These are phyloP conservation scores for Drosophila maculinotata DNA, from an alignment of 2,888 invertebrate species.

Conservation along the genomic window DNA sequence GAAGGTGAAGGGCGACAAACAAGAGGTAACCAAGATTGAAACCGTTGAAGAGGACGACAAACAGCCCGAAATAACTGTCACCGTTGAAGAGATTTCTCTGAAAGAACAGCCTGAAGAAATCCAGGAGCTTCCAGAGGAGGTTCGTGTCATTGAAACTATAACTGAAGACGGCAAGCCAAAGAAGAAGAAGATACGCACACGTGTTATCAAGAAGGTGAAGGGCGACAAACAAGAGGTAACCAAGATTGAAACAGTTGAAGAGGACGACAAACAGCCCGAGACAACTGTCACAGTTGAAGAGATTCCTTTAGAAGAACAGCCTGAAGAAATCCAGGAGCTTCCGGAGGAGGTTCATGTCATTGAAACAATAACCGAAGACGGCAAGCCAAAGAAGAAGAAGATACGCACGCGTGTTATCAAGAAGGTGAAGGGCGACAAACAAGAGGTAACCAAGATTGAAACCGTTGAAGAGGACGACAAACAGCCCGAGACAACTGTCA, in stretches of 20 bases:
- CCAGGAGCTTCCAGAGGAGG: constrained; percentile 43
- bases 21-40: constrained; percentile 41
- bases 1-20: constrained; percentile 41
- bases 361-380: constrained; percentile 4
- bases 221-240: constrained; percentile 60
- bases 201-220: constrained; percentile 60
- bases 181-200: constrained; percentile 58
- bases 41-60: constrained; percentile 42
- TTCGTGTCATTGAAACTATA: constrained; percentile 48
- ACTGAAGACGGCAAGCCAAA: constrained; percentile 55
- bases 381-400: no score
- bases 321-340: constrained; percentile 40
- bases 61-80: constrained; percentile 32
- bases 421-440: constrained; percentile 18
- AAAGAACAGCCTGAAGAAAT: constrained; percentile 25
- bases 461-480: constrained; percentile 18
- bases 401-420: constrained; percentile 8
- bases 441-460: constrained; percentile 19
- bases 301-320: constrained; percentile 29
- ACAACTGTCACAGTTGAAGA: constrained; percentile 53
- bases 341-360: constrained; percentile 22
- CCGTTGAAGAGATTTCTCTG: constrained; percentile 25
- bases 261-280: constrained; percentile 53
- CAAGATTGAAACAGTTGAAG: constrained; percentile 59
- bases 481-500: constrained; percentile 13